phyloP scores from a whole-genome alignment of 2,888 invertebrate species.

The Lacanobia wlatinum region DNA sequence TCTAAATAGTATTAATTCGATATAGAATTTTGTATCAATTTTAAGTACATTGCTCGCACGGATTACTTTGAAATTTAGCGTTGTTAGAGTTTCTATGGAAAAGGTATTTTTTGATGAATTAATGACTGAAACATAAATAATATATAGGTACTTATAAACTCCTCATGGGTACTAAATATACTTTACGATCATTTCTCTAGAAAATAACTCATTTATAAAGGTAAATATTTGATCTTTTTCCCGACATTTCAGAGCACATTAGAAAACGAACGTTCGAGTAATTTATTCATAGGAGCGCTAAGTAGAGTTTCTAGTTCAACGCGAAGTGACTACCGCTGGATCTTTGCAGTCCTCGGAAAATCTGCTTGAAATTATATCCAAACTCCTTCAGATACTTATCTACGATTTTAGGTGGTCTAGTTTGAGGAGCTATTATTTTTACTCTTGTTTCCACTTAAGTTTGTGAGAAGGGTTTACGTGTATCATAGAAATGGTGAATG shows the following conservation, averaged over 20 bases:
- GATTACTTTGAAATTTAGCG: not conserved
- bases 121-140: not conserved
- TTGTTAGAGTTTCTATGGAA: not conserved
- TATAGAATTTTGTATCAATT: not conserved
- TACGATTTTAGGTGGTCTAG: not conserved
- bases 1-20: too few relatives aligned
- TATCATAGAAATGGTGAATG: too few relatives aligned
- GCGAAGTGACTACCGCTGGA: constrained; percentile 38
- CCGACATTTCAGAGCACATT: constrained; percentile 35
- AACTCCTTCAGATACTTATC: constrained; percentile 10
- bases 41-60: not conserved
- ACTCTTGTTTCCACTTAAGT: not conserved
- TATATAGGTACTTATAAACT: not conserved
- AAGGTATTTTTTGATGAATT: not conserved
- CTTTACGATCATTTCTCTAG: not conserved
- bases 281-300: constrained; percentile 53
- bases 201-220: constrained; percentile 21
- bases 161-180: not conserved
- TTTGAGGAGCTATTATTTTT: not conserved
- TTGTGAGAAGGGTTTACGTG: not conserved
- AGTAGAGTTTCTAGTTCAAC: constrained; percentile 52
- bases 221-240: constrained; percentile 26
- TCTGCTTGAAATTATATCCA: constrained; percentile 48
- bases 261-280: constrained; percentile 49
- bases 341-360: constrained; percentile 41